Evolutionary conservation across 1,140 invertebrate genomes (phyloP).

Genomic region (Nephila pilipes): DNA sequence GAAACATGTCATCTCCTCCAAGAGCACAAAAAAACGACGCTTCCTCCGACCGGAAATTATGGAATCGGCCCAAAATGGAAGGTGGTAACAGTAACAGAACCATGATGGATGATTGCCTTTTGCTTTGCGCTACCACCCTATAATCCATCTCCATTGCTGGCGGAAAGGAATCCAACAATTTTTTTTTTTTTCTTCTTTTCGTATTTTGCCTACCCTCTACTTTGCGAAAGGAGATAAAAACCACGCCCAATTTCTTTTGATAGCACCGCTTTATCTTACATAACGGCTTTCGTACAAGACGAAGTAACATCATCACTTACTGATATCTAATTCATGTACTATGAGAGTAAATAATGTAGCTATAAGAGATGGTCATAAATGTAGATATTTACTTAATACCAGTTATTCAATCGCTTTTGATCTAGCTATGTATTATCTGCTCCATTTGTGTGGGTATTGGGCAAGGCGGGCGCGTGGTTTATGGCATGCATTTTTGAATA

Average conservation of each 20-base stretch:
- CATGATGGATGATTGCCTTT: slow-evolving; percentile 10
- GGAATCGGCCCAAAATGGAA: slow-evolving; percentile 1
- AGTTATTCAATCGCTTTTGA: too few relatives aligned
- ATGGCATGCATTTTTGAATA: too few relatives aligned
- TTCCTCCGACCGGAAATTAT: neutral
- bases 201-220: neutral
- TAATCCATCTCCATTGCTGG: neutral
- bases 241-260: neutral
- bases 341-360: too few relatives aligned
- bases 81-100: neutral
- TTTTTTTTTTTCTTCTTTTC: neutral
- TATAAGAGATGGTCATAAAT: too few relatives aligned
- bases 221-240: neutral
- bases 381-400: too few relatives aligned
- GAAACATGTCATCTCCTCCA: neutral
- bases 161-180: neutral
- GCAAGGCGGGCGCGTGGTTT: too few relatives aligned
- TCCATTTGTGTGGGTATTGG: too few relatives aligned
- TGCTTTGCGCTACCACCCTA: neutral
- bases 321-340: too few relatives aligned
- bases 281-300: too few relatives aligned
- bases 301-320: too few relatives aligned
- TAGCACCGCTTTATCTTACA: too few relatives aligned
- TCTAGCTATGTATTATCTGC: too few relatives aligned
- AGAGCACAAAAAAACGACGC: neutral